Evolutionary conservation across 2,113 vertebrate species (phyloP).

Genomic region (Pseudorasbora parva): DNA sequence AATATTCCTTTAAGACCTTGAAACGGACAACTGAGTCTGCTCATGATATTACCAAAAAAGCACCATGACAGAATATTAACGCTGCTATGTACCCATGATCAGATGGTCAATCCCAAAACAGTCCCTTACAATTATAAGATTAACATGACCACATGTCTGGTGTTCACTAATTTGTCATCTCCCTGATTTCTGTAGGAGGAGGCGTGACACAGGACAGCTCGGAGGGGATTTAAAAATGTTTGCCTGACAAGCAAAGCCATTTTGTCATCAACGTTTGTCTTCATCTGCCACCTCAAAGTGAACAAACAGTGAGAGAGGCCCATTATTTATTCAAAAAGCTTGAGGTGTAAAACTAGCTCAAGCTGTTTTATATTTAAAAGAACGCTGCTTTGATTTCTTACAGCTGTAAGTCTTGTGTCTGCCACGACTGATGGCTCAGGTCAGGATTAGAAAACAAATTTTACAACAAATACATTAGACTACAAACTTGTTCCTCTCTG

Average conservation of each 20-base stretch:
- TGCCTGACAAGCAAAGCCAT: slow-evolving; percentile 50
- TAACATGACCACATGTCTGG: not conserved
- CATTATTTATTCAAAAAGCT: slow-evolving; percentile 67
- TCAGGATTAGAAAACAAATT: slow-evolving; percentile 19
- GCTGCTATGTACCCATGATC: not conserved
- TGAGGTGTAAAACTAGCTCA: slow-evolving; percentile 11
- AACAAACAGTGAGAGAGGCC: slow-evolving; percentile 60
- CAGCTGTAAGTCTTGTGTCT: not conserved
- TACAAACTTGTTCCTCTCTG: not conserved
- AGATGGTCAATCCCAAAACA: not conserved
- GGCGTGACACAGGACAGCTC: slow-evolving; percentile 16
- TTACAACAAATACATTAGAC: not conserved
- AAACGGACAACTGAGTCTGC: not conserved
- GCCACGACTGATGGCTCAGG: not conserved
- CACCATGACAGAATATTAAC: not conserved
- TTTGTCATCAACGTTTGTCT: slow-evolving; percentile 52
- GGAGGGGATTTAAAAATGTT: slow-evolving; percentile 27
- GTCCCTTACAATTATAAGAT: not conserved
- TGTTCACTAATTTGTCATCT: not conserved
- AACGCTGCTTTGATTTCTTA: slow-evolving; percentile 15
- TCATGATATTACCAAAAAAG: not conserved
- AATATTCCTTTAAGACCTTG: not conserved
- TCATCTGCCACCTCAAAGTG: slow-evolving; percentile 47
- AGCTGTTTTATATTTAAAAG: slow-evolving; percentile 30
- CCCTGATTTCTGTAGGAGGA: slow-evolving; percentile 15